A percentile compares a stretch with the other conserved stretches of the same genome.
These are phyloP conservation scores for Sarotherodon lohbergeri DNA, from an alignment of 2,113 vertebrate species.

Conservation along the genomic window DNA sequence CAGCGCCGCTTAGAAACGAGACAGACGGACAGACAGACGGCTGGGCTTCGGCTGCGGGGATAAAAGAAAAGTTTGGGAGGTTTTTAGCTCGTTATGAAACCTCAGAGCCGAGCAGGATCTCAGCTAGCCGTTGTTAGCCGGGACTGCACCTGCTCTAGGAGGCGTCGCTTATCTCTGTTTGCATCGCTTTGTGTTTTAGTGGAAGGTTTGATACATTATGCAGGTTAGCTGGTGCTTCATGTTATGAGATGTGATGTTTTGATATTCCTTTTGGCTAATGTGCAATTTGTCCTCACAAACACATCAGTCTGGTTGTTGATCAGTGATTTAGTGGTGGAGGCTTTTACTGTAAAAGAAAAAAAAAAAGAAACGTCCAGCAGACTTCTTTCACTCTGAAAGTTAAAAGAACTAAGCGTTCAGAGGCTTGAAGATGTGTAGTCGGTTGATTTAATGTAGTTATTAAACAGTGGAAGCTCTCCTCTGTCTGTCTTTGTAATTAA, in stretches of 20 bases:
- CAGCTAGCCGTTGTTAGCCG: background rate
- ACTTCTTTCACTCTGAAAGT: background rate
- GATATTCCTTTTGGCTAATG: background rate
- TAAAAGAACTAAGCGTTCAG: background rate
- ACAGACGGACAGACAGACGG: background rate
- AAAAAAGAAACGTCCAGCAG: background rate
- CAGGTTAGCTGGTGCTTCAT: background rate
- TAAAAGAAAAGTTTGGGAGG: background rate
- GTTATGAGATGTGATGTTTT: background rate
- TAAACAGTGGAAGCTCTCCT: background rate
- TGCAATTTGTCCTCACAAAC: background rate
- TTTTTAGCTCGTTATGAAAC: background rate
- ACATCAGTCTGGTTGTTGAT: background rate
- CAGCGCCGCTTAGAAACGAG: background rate
- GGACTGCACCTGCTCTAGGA: background rate
- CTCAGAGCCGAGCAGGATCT: too few species aligned
- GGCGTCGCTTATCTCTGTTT: background rate
- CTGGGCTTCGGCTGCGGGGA: accelerated
- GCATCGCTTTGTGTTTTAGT: background rate
- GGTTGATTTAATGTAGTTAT: background rate
- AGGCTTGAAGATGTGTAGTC: background rate
- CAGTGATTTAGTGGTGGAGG: background rate
- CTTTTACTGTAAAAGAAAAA: background rate
- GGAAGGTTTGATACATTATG: background rate
- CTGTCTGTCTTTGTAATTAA: background rate